Percentiles rank a stretch among this genome's conserved stretches.
Evolutionary conservation across 2,113 vertebrate genomes (phyloP).

Genomic region (Aepyceros melampus): DNA sequence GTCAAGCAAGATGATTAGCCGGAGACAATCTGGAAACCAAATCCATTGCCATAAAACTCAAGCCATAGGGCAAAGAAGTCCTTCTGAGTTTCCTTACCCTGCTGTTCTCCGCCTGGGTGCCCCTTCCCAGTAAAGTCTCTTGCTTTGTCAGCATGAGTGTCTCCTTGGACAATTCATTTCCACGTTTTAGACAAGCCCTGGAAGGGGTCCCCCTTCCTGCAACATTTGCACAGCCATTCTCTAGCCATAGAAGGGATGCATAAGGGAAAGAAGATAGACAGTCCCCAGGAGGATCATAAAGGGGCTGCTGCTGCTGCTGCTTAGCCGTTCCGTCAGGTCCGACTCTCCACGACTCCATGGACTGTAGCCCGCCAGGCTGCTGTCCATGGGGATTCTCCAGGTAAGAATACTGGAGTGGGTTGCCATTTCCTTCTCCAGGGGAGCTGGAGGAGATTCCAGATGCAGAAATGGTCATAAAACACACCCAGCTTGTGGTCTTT

Average conservation of each 20-base stretch:
- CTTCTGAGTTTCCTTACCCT: background rate
- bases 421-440: background rate
- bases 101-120: background rate
- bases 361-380: background rate
- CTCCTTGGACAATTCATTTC: background rate
- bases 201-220: background rate
- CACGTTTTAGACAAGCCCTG: background rate
- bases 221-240: background rate
- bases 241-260: background rate
- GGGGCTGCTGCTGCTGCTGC: background rate
- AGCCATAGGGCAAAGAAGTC: background rate
- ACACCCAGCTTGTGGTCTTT: background rate
- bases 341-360: background rate
- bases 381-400: background rate
- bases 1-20: background rate
- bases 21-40: background rate
- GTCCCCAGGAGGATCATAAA: background rate
- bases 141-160: background rate
- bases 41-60: background rate
- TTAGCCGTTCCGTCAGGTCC: background rate
- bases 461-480: slow-evolving; percentile 1
- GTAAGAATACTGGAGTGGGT: background rate
- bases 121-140: background rate
- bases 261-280: background rate
- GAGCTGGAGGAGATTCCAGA: background rate